A percentile compares a stretch with the other conserved stretches of the same genome.
Evolutionary conservation across 2,888 invertebrate species (phyloP).

Genomic region (Philonicus albiceps): DNA sequence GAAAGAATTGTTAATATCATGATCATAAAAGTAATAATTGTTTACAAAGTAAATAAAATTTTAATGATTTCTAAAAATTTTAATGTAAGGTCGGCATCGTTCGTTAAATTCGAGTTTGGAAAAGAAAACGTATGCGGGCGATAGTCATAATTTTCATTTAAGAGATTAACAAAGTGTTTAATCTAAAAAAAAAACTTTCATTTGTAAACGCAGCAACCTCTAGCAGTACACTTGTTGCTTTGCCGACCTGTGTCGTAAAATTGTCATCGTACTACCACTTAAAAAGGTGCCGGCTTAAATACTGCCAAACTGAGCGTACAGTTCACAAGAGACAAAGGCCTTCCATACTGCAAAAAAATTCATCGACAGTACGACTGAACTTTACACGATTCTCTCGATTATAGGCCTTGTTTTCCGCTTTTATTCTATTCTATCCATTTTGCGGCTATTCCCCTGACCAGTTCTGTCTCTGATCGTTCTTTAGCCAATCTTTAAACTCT

Average conservation of each 20-base stretch:
- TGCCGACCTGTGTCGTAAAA: not conserved
- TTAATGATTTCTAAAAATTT: too few relatives aligned
- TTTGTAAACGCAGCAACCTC: not conserved
- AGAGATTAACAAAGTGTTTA: too few relatives aligned
- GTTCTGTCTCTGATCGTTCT: not conserved
- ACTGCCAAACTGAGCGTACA: not conserved
- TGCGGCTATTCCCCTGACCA: not conserved
- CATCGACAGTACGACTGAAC: not conserved
- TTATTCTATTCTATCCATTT: not conserved
- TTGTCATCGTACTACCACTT: not conserved
- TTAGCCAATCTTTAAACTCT: not conserved
- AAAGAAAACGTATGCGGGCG: too few relatives aligned
- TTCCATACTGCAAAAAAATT: not conserved
- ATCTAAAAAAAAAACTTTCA: not conserved
- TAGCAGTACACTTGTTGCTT: conserved; percentile 3
- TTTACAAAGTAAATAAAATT: too few relatives aligned
- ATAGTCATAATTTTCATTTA: too few relatives aligned
- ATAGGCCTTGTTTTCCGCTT: not conserved
- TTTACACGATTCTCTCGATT: not conserved
- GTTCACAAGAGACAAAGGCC: not conserved
- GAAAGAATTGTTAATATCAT: too few relatives aligned
- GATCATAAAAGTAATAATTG: too few relatives aligned
- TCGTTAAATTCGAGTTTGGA: too few relatives aligned
- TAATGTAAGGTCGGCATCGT: too few relatives aligned
- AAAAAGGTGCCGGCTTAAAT: not conserved